Base-by-base conservation (phyloP, 1,140 invertebrate species). In the Linepithema humile region DNA sequence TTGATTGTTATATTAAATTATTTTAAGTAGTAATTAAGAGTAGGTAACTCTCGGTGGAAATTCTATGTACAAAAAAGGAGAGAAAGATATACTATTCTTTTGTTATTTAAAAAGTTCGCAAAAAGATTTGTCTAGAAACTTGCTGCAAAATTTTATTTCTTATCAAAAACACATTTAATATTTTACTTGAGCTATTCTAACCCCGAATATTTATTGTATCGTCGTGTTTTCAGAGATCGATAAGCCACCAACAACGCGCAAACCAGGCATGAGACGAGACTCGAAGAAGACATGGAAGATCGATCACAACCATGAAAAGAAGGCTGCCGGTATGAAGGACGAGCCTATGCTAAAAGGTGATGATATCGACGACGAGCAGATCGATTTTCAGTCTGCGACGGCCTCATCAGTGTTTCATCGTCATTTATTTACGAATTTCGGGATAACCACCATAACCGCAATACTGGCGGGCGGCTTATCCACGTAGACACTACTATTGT, bases 331-430 rank as follows among this genome's bases (percentile, higher is more conserved):
- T 20, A 93, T 92, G 87, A 92, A 91, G 85, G 93, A 93, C 72
- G 91, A 93, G 29, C 88, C 91, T 32, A 86, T 89, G 73, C 55
- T 89, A 26, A 93, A 91, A 59, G 90, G 91, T 26, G 86, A 90
- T 55, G 92, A 92, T n/a, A 87, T 80, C 53, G 90, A 87, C 40
- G 90, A 92, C 40, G 92, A 91, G 43, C 88, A 90, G 83, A 90
- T 90, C 57, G 91, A 93, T 90, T 93, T 92, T 67, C 90, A 92
- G 88, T 93, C 93, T 75, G 90, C 92, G n/a, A 92, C 90, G 29
- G 91, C 92, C 59, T 91, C 91, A 62, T 90, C 90, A 67, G 77
- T 82, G 35, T 90, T 91, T 84, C 91, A 90, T 64, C 87, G 83
- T 17, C 53, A 83, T 17, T 67, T 84, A 32, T 70, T 87, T 32